These are phyloP conservation scores for Lasioglossum villosulum DNA, from an alignment of 2,888 invertebrate species.

Conservation along the genomic window DNA sequence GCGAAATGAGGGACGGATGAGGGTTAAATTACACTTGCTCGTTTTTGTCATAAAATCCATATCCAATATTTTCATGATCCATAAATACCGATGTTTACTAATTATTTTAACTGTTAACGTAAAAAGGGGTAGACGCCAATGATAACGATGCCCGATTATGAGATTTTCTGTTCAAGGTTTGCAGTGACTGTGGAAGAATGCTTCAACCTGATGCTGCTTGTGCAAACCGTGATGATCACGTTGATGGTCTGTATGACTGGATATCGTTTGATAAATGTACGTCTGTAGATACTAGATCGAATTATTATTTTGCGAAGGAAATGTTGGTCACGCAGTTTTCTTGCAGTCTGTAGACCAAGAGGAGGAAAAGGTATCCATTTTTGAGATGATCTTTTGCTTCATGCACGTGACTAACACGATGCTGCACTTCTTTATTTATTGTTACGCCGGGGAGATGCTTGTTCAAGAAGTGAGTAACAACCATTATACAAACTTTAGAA, in stretches of 20 bases:
- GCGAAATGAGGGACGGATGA: too few species aligned
- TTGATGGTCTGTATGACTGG: slow-evolving; percentile 69
- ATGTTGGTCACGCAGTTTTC: background rate
- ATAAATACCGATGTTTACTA: too few species aligned
- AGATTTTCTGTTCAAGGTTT: slow-evolving; percentile 42
- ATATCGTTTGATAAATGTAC: slow-evolving; percentile 67
- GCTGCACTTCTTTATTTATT: slow-evolving; percentile 71
- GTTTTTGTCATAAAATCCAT: too few species aligned
- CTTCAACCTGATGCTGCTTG: slow-evolving; percentile 67
- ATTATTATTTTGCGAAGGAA: background rate
- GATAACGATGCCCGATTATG: background rate
- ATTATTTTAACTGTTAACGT: too few species aligned
- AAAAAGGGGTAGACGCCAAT: too few species aligned
- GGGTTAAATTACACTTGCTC: too few species aligned
- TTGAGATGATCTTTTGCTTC: slow-evolving; percentile 43
- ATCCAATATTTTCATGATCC: too few species aligned
- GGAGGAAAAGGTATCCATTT: slow-evolving; percentile 16
- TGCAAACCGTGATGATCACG: slow-evolving; percentile 58
- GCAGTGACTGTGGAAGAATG: slow-evolving; percentile 59
- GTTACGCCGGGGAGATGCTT: slow-evolving; percentile 72
- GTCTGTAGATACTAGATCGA: background rate
- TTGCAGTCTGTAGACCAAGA: slow-evolving; percentile 51
- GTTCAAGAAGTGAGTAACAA: slow-evolving; percentile 48
- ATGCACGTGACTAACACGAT: slow-evolving; percentile 55
- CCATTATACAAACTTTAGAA: too few species aligned